Evolutionary conservation across 2,797 vertebrate species (phyloP), one percentile per base, ranked within the genome.

Genomic region (Sebastes hopkinsi): DNA sequence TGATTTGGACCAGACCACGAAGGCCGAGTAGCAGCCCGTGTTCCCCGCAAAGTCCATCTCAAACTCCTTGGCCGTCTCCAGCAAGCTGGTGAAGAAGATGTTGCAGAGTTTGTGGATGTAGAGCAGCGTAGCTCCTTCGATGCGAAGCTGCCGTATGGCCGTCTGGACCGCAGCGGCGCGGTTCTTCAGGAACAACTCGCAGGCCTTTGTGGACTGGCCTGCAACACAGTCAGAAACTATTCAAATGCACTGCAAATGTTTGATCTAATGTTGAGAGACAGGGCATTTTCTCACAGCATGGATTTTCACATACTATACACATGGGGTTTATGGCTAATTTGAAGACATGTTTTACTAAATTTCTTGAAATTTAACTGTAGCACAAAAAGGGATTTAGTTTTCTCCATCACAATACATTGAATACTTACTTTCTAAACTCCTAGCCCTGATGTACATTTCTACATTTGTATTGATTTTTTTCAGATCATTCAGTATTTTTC

Each of bases 51-150:
- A 99, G 88, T 99, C 97, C 0, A 96, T 99, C 91, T 99, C 96
- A 4, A 99, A 99, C 92, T 99, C 98, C 71, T 97, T 96, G 0
- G 99, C 98, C 0, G 98, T 99, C 92, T 99, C 98, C n/a, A 99
- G 95, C 23, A 99, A 79, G 91, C 98, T 97, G 73, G 97, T 99
- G 90, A 99, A 99, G 94, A 99, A 99, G 87, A 99, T 98, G 5
- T 99, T 99, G 91, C 99, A 99, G 67, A 99, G 97, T 80, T 99
- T 99, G 93, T 99, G 98, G 89, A 99, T 98, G 93, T 99, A 99
- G 30, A 99, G 97, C 84, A 99, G 92, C 1, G 99, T 99, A 84
- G 99, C 98, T 0, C 99, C 99, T 58, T 99, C 99, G 0, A 99
- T 99, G 74, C 99, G 97, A 4, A 99, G 96, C 95, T 99, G 99